Conservation (phyloP, 2,888 invertebrate genomes). For the Tetrapedia diversipes region DNA sequence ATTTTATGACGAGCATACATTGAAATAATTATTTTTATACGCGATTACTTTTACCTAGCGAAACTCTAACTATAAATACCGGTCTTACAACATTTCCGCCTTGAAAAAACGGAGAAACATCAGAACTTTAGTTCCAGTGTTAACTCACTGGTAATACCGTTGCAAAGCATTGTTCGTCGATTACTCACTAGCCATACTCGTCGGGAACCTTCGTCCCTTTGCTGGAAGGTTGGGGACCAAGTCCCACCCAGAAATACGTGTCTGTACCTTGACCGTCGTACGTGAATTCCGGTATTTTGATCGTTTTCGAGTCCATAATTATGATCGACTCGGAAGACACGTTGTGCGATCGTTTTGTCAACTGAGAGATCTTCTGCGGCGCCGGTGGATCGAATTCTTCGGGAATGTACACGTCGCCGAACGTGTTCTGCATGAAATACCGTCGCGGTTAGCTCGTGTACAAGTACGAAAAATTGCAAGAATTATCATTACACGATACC, state of each 20-base stretch:
- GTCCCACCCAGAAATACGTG: constrained; percentile 94
- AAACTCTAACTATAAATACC: no score
- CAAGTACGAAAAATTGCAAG: no score
- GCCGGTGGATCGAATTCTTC: constrained; percentile 95
- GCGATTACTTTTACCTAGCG: no score
- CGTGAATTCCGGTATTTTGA: constrained; percentile 89
- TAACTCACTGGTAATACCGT: no score
- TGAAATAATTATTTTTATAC: no score
- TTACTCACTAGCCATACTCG: constrained; percentile 95
- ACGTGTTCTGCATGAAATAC: constrained; percentile 87
- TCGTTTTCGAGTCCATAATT: constrained; percentile 91
- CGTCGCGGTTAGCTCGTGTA: not conserved
- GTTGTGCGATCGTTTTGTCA: constrained; percentile 87
- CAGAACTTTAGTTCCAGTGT: no score
- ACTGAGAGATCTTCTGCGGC: constrained; percentile 86
- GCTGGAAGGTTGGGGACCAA: constrained; percentile 93
- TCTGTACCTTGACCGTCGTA: constrained; percentile 91
- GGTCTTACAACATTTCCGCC: no score
- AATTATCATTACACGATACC: constrained; percentile 72
- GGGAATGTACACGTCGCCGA: constrained; percentile 94
- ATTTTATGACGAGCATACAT: no score
- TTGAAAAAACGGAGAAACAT: no score
- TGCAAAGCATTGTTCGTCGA: no score
- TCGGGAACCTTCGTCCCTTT: constrained; percentile 93
- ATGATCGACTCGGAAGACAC: constrained; percentile 89